Base-by-base conservation (phyloP, 2,888 invertebrate species). In the Sarcophaga subvicina region DNA sequence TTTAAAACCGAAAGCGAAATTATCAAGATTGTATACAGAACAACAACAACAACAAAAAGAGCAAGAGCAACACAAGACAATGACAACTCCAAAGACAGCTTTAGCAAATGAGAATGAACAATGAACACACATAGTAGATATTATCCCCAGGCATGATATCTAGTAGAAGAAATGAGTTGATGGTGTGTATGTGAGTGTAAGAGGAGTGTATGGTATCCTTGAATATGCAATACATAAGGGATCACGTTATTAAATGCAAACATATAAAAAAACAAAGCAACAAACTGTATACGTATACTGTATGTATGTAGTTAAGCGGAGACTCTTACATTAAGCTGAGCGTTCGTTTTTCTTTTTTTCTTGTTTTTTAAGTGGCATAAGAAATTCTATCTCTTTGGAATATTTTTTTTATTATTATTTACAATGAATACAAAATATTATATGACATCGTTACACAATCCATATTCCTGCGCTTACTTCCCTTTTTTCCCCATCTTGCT, bases 301-400 rank as follows among this genome's bases (percentile, higher is more conserved):
- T n/a, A 54, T 60, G 22, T 49, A 45, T 45, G 22, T 69, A 49
- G 45, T n/a, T 60, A 25, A 67, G 20, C 25, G 27, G 8, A 4
- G 14, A 12, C 2, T 54, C 8, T 49, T 49, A 14, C 49, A 49
- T 49, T 49, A 14, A 49, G 14, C 14, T 49, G 20, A 62, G 62
- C 22, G 6, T 22, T 62, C 10, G n/a, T 59, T 14, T 59, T 59
- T 1, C 0, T 14, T 4, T 5, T 12, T 37, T 37, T 37, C 14
- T 12, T 59, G 0, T 62, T 17, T 0, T 2, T 22, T 77, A 66
- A 82, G 27, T 66, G 54, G 80, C 75, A 54, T 37, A 71, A 75
- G 47, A 83, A 60, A 64, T 49, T 80, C 60, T 45, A 80, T 73
- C 45, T 79, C 64, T 60, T 80, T 84, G 75, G 71, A 70, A 84